phyloP scores from a whole-genome alignment of 2,113 vertebrate species.

The Bettongia penicillata region DNA sequence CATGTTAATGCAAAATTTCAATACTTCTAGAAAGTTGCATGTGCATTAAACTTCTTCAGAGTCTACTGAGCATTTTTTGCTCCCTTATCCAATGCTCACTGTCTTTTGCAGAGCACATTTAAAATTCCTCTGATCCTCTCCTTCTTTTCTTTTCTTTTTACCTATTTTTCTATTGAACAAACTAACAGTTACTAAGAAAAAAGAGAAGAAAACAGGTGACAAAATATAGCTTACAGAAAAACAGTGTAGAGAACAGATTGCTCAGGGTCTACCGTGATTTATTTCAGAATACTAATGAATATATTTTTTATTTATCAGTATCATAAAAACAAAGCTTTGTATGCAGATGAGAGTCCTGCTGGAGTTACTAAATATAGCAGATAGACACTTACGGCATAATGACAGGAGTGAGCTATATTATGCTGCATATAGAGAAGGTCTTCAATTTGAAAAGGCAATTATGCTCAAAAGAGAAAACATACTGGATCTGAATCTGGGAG shows the following conservation, averaged over 20 bases:
- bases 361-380: not conserved
- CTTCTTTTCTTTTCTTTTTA: not conserved
- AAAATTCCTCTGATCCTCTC: not conserved
- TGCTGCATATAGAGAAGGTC: too few species aligned
- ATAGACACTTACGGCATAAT: too few species aligned
- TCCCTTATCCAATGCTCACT: not conserved
- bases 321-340: not conserved
- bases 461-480: too few species aligned
- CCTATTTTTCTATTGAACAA: not conserved
- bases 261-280: not conserved
- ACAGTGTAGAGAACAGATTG: not conserved
- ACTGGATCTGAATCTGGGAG: too few species aligned
- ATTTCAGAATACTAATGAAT: not conserved
- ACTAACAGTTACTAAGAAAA: not conserved
- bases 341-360: not conserved
- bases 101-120: conserved; percentile 10
- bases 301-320: not conserved
- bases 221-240: not conserved
- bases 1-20: not conserved
- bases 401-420: too few species aligned
- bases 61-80: not conserved
- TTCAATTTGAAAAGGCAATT: too few species aligned
- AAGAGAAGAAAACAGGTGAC: not conserved
- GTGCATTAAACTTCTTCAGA: not conserved
- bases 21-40: not conserved